Conservation (phyloP, 2,888 invertebrate genomes). For the Salticus scenicus region DNA sequence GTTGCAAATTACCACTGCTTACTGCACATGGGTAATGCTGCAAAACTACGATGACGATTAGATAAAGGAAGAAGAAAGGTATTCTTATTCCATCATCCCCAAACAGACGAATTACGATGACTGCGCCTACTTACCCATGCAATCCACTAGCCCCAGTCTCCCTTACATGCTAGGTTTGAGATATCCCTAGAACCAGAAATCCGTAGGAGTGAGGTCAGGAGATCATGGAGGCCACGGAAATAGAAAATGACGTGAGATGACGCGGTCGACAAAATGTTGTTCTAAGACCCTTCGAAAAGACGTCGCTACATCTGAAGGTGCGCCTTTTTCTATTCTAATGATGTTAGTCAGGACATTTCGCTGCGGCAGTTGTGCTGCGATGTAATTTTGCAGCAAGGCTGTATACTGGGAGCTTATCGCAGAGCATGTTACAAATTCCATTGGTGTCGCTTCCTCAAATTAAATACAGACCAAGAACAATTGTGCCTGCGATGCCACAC, state of each 20-base stretch:
- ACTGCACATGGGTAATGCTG: too few species aligned
- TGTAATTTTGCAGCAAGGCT: slow-evolving; percentile 1
- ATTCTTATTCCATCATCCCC: too few species aligned
- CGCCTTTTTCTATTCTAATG: slow-evolving; percentile 15
- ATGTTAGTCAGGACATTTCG: slow-evolving; percentile 4
- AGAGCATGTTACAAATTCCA: not conserved
- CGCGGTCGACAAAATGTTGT: slow-evolving; percentile 4
- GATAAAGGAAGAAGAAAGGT: too few species aligned
- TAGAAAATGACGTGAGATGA: slow-evolving; percentile 32
- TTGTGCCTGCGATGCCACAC: not conserved
- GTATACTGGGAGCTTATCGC: not conserved
- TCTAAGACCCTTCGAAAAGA: not conserved
- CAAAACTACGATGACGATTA: too few species aligned
- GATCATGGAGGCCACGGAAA: not conserved
- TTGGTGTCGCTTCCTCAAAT: not conserved
- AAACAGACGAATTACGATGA: too few species aligned
- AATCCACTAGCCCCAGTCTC: too few species aligned
- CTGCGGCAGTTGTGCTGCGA: not conserved
- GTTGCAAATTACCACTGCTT: too few species aligned
- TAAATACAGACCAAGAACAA: not conserved
- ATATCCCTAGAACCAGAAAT: slow-evolving; percentile 8
- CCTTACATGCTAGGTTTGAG: not conserved
- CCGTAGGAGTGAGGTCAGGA: not conserved
- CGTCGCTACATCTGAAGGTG: not conserved
- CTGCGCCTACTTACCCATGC: too few species aligned